These are phyloP conservation scores for Quadroppia sp. DNA, from an alignment of 2,888 invertebrate genomes.

Conservation along the genomic window DNA sequence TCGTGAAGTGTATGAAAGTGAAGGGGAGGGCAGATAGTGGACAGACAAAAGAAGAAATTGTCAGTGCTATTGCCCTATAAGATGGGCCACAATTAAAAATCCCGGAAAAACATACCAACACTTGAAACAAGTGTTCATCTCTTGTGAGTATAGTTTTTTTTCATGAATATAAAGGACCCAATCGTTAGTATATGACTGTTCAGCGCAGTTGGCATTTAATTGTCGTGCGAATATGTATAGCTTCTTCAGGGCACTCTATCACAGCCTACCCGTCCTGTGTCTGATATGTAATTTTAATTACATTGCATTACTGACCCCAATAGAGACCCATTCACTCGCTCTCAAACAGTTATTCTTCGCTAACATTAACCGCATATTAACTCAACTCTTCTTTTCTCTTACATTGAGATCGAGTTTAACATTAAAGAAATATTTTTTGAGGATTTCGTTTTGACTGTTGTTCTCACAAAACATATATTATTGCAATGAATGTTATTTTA, in stretches of 20 bases:
- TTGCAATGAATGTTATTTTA: no score
- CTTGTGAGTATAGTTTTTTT: no score
- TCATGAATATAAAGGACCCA: no score
- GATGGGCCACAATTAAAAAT: constrained; percentile 24
- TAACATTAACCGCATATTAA: not conserved
- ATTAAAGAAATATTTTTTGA: no score
- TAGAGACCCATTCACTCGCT: constrained; percentile 27
- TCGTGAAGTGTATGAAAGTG: not conserved
- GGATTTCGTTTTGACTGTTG: no score
- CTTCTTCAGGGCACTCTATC: constrained; percentile 9
- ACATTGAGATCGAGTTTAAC: not conserved
- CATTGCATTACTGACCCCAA: constrained; percentile 34
- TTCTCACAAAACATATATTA: no score
- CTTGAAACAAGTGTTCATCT: constrained; percentile 12
- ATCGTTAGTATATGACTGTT: not conserved
- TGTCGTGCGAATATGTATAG: constrained; percentile 37
- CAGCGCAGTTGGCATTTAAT: constrained; percentile 19
- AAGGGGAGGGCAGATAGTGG: not conserved
- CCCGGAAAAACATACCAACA: constrained; percentile 25
- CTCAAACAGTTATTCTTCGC: not conserved
- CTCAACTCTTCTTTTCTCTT: constrained; percentile 10
- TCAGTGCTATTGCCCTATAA: constrained; percentile 38
- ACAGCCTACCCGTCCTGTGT: not conserved
- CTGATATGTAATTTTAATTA: constrained; percentile 16
- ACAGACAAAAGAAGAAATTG: not conserved